Evolutionary conservation across 2,888 invertebrate species (phyloP), one percentile per base, ranked within the genome.

Genomic region (Drosophila anomalata): DNA sequence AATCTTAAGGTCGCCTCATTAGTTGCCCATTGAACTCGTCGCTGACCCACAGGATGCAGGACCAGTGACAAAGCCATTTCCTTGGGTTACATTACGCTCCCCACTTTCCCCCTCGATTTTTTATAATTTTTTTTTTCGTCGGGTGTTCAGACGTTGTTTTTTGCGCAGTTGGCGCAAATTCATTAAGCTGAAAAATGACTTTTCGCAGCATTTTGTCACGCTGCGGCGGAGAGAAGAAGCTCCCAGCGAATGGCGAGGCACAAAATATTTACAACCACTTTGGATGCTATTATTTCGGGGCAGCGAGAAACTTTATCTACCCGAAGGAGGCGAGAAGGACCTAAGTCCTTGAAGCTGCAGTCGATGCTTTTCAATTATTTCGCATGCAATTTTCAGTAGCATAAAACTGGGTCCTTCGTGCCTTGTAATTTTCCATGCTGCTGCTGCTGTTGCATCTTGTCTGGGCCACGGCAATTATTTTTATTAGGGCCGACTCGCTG

Each of bases 201-300:
- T 84, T 70, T 87, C 73, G 85, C 70, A 76, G 88, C 88, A 78
- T 73, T 79, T 73, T 79, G 79, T 76, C 61, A 56, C 50, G 55
- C 56, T 46, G 63, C 71, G 50, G 56, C 63, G 29, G 39, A 50
- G 66, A 41, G 54, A 39, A 67, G 67, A 42, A 44, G 42, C 42
- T 24, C 17, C 29, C 14, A 75, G 55, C 76, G 54, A 73, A 73
- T 75, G 77, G 69, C 67, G 79, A 12, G 70, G 72, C 72, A 80
- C 81, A 78, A 84, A 85, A 88, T 87, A 89, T 86, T 86, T 89
- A 89, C 89, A 88, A 86, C 88, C 89, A 77, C 86, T 87, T 84
- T 88, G 73, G 88, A 73, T 77, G 84, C 82, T 87, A 88, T 81
- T 81, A 87, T 88, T 81, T 82, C 66, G 79, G 74, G 62, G 71